Base-by-base conservation (phyloP, 1,140 invertebrate species). In the Drosophila rhopaloa region DNA sequence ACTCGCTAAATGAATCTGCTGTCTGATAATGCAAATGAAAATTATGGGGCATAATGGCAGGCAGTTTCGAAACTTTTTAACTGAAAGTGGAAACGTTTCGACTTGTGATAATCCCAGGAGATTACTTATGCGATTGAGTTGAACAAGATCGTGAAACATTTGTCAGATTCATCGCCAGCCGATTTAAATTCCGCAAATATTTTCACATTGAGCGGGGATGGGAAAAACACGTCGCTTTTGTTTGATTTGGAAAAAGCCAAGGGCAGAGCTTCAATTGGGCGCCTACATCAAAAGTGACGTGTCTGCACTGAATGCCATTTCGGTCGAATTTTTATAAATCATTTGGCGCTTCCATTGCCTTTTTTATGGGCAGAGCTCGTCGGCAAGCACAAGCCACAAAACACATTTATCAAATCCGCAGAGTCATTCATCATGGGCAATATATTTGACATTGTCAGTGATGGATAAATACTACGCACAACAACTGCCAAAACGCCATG, bases 401-500 rank as follows among this genome's bases (percentile, higher is more conserved):
- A 88, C 80, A 89, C 83, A 88, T 88, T 84, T 80, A 88, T 88
- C 83, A 88, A 88, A 88, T 88, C 84, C 83, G 84, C 84, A 77
- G 76, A 89, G 83, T 89, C 83, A 88, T 88, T 88, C 83, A 88
- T 88, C 83, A 88, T 88, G 80, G 79, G 83, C 88, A 84, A 88
- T 88, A 88, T 88, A 88, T 88, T 88, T 88, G 83, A 88, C 83
- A 88, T 84, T 88, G 83, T 83, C 83, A 88, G 84, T 88, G 83
- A 88, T 88, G 83, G 83, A 88, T 88, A 88, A 88, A 88, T 88
- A 89, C 83, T 78, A 79, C 83, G 80, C 79, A 76, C 62, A 74
- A 46, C 76, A 24, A 77, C 74, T 60, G 59, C 46, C 59, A 70
- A 57, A 54, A 71, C 48, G 37, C 73, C 54, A 61, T 43, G 47